phyloP scores from a whole-genome alignment of 2,888 invertebrate genomes.

The Bellardia pandia region DNA sequence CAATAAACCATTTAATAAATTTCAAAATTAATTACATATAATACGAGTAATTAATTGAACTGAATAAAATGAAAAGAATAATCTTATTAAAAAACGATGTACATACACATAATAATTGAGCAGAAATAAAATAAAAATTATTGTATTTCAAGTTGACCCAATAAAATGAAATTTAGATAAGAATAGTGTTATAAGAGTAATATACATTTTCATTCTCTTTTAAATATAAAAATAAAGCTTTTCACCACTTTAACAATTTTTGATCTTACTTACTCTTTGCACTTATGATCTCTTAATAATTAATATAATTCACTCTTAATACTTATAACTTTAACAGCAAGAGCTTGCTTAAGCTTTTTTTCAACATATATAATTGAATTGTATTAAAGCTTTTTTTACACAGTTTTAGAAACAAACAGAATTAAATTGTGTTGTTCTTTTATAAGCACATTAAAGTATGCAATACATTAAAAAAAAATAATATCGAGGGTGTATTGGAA shows the following conservation, averaged over 20 bases:
- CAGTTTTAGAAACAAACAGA: neutral
- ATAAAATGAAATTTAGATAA: neutral
- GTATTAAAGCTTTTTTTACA: neutral
- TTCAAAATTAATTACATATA: no score
- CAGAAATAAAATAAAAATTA: neutral
- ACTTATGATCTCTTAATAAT: neutral
- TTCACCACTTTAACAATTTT: neutral
- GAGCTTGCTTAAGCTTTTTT: neutral
- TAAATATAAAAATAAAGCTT: neutral
- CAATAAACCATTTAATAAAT: no score
- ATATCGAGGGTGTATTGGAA: neutral
- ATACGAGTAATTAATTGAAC: no score
- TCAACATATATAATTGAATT: neutral
- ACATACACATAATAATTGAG: no score
- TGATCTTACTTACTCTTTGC: neutral
- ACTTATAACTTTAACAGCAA: neutral
- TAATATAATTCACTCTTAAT: neutral
- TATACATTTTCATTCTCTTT: neutral
- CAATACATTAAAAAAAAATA: neutral
- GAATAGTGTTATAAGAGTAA: neutral
- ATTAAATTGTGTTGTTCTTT: neutral
- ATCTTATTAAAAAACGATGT: no score
- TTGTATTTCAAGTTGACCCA: neutral
- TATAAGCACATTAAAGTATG: slow-evolving; percentile 6
- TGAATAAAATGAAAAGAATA: no score